Conservation (phyloP, 2,888 invertebrate species). For the Odontocolon sp. region DNA sequence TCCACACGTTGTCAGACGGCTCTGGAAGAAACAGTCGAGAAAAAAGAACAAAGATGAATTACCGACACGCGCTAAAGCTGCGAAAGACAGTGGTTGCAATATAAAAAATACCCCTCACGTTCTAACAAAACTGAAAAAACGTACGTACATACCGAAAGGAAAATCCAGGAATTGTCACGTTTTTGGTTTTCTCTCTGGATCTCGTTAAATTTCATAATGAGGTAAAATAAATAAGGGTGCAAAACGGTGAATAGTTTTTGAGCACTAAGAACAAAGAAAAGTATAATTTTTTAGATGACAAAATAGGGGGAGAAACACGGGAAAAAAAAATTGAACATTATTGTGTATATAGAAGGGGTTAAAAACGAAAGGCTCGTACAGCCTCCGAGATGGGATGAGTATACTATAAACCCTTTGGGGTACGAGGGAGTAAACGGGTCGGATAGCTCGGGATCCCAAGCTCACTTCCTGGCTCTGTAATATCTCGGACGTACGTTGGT, state of each 20-base stretch:
- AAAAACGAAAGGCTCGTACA: not conserved
- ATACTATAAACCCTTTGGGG: not conserved
- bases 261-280: not conserved
- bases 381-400: constrained; percentile 12
- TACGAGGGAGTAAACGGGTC: not conserved
- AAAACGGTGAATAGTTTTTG: not conserved
- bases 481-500: constrained; percentile 39
- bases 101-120: constrained; percentile 23
- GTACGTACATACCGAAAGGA: constrained; percentile 35
- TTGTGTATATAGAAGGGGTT: not conserved
- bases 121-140: constrained; percentile 24
- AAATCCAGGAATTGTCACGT: constrained; percentile 56
- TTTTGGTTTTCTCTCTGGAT: constrained; percentile 44
- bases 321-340: not conserved
- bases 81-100: constrained; percentile 1
- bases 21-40: not conserved
- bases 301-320: not conserved
- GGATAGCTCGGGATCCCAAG: constrained; percentile 1
- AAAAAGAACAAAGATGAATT: constrained; percentile 24
- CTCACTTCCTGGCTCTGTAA: constrained; percentile 20
- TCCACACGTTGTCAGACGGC: not conserved
- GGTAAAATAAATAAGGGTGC: constrained; percentile 4
- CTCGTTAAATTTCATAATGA: constrained; percentile 53
- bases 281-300: not conserved
- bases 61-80: constrained; percentile 26